Percentiles rank a stretch among this genome's conserved stretches.
Evolutionary conservation across 2,888 invertebrate genomes (phyloP).

Genomic region (Octonoba sinensis): DNA sequence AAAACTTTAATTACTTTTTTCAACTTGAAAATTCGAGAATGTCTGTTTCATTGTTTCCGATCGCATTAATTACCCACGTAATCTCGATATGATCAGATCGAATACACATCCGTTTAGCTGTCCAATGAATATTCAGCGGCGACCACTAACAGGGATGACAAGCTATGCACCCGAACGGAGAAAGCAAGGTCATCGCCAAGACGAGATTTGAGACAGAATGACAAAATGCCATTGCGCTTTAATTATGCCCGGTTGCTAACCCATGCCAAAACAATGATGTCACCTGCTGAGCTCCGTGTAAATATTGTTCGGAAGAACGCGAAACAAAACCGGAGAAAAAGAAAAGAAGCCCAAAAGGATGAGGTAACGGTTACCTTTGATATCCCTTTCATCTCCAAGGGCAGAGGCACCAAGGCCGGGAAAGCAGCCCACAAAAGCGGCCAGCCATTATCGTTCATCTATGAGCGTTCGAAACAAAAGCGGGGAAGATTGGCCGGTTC

Average conservation of each 20-base stretch:
- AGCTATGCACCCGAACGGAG: too few relatives aligned
- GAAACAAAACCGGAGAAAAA: not conserved
- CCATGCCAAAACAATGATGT: conserved; percentile 5
- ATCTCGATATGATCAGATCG: not conserved
- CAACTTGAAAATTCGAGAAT: too few relatives aligned
- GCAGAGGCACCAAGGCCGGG: conserved; percentile 41
- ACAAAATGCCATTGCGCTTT: conserved; percentile 6
- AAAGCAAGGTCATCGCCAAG: not conserved
- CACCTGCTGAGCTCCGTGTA: not conserved
- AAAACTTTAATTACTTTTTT: too few relatives aligned
- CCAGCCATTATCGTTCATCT: conserved; percentile 27
- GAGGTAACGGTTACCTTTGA: conserved; percentile 41
- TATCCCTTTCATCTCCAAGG: conserved; percentile 38
- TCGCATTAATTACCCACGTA: too few relatives aligned
- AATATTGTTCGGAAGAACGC: conserved; percentile 4
- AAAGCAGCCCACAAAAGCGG: conserved; percentile 7
- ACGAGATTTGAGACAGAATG: not conserved
- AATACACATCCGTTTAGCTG: not conserved
- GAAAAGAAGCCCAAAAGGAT: conserved; percentile 4
- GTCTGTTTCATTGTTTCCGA: too few relatives aligned
- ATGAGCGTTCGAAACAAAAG: conserved; percentile 32
- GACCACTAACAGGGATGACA: too few relatives aligned
- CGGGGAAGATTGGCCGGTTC: conserved; percentile 1
- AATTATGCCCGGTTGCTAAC: conserved; percentile 13
- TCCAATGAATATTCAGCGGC: too few relatives aligned